phyloP scores from a whole-genome alignment of 2,888 invertebrate genomes.

The Poecilus cupreus region DNA sequence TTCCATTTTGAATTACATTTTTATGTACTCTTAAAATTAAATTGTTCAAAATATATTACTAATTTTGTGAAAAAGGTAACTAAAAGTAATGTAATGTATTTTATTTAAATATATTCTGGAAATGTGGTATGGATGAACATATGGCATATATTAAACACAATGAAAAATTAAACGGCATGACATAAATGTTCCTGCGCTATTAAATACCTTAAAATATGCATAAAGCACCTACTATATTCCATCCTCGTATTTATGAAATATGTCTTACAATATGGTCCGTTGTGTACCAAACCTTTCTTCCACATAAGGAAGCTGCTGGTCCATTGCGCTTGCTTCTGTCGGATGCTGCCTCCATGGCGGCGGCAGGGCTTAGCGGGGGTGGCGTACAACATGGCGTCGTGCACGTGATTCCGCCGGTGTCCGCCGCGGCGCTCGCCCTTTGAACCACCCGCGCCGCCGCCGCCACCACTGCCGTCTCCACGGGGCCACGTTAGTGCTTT shows the following conservation, averaged over 20 bases:
- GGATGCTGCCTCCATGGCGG: background rate
- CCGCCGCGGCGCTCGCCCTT: conserved; percentile 68
- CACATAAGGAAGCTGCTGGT: background rate
- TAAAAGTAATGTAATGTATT: too few relatives aligned
- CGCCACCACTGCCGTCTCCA: background rate
- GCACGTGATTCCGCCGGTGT: conserved; percentile 66
- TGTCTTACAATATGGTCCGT: background rate
- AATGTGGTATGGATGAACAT: too few relatives aligned
- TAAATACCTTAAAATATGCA: background rate
- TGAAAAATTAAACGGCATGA: too few relatives aligned
- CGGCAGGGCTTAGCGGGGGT: background rate
- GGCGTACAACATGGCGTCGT: conserved; percentile 67
- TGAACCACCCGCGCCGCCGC: conserved; percentile 16
- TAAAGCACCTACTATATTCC: background rate
- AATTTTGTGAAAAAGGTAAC: too few relatives aligned
- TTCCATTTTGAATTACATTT: too few relatives aligned
- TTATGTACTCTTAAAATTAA: too few relatives aligned
- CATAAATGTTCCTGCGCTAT: background rate
- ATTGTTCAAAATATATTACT: too few relatives aligned
- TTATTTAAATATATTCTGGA: too few relatives aligned
- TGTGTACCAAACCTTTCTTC: conserved; percentile 16
- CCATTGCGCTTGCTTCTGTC: conserved; percentile 10
- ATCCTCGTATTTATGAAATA: background rate
- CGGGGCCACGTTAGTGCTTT: conserved; percentile 2
- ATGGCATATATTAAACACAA: too few relatives aligned